phyloP scores from a whole-genome alignment of 2,113 vertebrate species.

The Casuarius casuarius region DNA sequence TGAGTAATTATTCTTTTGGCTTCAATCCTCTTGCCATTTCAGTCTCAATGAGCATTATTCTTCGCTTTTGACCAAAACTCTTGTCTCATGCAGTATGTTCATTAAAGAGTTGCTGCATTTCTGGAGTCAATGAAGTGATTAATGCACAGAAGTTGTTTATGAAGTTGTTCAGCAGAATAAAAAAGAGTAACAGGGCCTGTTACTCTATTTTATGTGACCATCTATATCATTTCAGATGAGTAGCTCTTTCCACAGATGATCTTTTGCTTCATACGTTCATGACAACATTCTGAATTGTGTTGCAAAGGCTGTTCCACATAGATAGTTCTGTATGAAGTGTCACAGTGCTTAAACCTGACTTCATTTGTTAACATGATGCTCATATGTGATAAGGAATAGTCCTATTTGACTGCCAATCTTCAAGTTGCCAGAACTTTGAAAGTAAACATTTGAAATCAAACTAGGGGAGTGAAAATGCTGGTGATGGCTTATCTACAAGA shows the following conservation, averaged over 20 bases:
- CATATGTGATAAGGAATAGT: neutral
- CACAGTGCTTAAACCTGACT: neutral
- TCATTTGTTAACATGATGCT: neutral
- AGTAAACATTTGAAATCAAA: constrained; percentile 11
- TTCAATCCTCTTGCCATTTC: neutral
- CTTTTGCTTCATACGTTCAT: neutral
- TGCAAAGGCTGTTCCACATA: neutral
- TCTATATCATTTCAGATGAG: neutral
- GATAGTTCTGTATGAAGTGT: neutral
- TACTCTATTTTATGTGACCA: neutral
- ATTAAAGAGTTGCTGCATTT: neutral
- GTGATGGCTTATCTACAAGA: neutral
- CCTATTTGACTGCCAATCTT: neutral
- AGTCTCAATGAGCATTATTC: neutral
- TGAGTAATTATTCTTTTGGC: neutral
- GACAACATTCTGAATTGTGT: neutral
- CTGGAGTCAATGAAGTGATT: neutral
- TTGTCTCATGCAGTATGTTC: neutral
- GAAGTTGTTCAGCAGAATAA: neutral
- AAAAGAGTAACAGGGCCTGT: neutral
- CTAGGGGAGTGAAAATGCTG: neutral
- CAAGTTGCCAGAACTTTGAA: neutral
- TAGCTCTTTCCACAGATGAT: neutral
- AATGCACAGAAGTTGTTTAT: neutral
- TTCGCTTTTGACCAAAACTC: neutral